A percentile compares a stretch with the other conserved stretches of the same genome.
phyloP scores from a whole-genome alignment of 2,797 vertebrate genomes.

The Monodelphis domestica region DNA sequence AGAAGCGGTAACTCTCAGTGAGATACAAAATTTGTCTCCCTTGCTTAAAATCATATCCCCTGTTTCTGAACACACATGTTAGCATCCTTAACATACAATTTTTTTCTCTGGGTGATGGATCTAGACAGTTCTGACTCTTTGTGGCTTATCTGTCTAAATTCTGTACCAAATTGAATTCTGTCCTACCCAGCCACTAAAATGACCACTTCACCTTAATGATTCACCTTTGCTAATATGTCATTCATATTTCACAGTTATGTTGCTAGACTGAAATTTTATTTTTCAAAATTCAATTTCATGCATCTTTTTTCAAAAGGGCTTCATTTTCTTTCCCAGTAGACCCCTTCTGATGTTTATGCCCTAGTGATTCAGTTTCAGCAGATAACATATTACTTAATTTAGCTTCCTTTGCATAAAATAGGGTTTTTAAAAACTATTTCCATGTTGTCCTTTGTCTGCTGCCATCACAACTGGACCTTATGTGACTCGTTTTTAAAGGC shows the following conservation, averaged over 20 bases:
- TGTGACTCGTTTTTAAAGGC: neutral
- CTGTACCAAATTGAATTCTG: neutral
- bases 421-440: neutral
- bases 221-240: neutral
- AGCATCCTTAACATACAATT: neutral
- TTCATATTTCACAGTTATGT: neutral
- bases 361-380: conserved; percentile 30
- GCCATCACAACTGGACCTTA: neutral
- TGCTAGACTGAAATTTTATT: conserved; percentile 8
- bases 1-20: neutral
- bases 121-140: neutral
- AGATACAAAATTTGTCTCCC: neutral
- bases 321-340: conserved; percentile 22
- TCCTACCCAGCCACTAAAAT: neutral
- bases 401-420: neutral
- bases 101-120: neutral
- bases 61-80: neutral
- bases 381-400: neutral
- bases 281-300: conserved; percentile 34
- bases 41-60: neutral
- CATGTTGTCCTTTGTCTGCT: neutral
- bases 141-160: neutral
- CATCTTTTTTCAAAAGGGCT: conserved; percentile 40
- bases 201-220: neutral
- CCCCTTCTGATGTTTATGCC: conserved; percentile 17